A percentile compares a stretch with the other conserved stretches of the same genome.
Evolutionary conservation across 2,113 vertebrate species (phyloP).

Genomic region (Empidonax traillii): DNA sequence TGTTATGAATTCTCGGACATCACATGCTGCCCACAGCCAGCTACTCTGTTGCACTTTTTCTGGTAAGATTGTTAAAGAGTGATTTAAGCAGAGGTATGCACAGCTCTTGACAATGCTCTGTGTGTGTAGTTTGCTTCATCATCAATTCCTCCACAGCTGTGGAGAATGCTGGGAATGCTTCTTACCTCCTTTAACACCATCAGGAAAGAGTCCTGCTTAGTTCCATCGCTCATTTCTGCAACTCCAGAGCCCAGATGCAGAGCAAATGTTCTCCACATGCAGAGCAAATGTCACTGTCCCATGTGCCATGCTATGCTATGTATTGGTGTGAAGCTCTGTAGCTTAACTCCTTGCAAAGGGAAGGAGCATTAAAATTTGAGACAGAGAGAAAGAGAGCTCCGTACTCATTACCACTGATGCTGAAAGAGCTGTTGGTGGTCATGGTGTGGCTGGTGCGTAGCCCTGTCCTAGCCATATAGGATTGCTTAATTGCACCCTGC

Average conservation of each 20-base stretch:
- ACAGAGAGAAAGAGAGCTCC: background rate
- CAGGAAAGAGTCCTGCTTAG: background rate
- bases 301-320: fast-evolving
- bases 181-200: background rate
- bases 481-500: background rate
- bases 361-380: background rate
- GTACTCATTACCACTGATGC: background rate
- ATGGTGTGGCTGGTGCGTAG: fast-evolving
- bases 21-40: background rate
- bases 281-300: background rate
- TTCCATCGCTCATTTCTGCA: background rate
- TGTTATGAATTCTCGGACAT: constrained; percentile 8
- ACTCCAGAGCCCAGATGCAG: background rate
- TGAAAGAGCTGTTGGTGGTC: background rate
- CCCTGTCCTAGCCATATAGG: background rate
- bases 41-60: background rate
- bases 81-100: background rate
- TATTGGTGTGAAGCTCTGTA: background rate
- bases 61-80: background rate
- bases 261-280: background rate
- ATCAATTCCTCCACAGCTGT: background rate
- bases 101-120: background rate
- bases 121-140: background rate
- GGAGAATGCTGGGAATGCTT: background rate
- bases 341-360: background rate